Evolutionary conservation across 2,797 vertebrate genomes (phyloP).

Genomic region (Lepidocolaptes lacrymiger): DNA sequence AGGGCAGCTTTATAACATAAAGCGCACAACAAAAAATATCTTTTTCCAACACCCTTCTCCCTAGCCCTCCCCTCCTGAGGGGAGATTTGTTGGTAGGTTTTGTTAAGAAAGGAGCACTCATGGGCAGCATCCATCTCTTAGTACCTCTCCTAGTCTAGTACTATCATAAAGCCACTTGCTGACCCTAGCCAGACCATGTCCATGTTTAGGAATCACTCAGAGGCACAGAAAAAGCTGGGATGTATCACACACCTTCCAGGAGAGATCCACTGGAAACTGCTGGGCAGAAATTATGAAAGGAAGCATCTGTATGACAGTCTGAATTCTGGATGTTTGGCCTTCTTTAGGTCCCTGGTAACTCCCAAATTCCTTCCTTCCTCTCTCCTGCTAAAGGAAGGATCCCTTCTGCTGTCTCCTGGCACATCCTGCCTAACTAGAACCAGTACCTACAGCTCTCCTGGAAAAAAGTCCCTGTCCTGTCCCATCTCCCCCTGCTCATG

Average conservation of each 20-base stretch:
- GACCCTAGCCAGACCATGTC: background rate
- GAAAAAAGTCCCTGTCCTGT: background rate
- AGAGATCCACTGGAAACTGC: too few relatives aligned
- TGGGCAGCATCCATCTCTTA: background rate
- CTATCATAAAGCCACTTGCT: background rate
- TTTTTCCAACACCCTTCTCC: background rate
- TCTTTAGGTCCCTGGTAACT: background rate
- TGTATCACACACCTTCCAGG: background rate
- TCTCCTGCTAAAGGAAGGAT: background rate
- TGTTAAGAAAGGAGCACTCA: background rate
- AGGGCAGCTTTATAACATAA: background rate
- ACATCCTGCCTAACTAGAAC: background rate
- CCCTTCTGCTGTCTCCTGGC: background rate
- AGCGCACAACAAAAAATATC: background rate
- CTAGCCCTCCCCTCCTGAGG: background rate
- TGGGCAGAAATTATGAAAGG: background rate
- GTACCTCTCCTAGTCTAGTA: background rate
- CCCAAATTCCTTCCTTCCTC: background rate
- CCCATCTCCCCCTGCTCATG: background rate
- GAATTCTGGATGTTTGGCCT: background rate
- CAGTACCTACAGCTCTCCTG: background rate
- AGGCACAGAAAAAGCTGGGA: background rate
- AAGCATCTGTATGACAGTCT: background rate
- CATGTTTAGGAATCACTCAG: background rate
- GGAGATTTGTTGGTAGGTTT: background rate